phyloP scores from a whole-genome alignment of 2,113 vertebrate genomes.

The Rhipidura dahli region DNA sequence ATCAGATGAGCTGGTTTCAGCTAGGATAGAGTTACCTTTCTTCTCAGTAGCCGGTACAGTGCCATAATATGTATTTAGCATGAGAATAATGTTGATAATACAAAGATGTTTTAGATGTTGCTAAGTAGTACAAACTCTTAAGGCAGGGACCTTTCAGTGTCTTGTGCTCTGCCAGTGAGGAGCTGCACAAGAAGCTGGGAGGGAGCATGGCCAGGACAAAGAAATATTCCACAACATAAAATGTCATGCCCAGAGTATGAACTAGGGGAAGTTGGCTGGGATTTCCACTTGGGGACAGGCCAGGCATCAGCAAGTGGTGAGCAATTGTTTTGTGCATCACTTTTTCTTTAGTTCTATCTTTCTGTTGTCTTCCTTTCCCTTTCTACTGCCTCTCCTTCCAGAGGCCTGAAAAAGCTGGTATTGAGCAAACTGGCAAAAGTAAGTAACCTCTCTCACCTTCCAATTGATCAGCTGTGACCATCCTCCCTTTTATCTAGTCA shows the following conservation, averaged over 20 bases:
- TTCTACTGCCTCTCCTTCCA: not conserved
- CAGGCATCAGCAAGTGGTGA: not conserved
- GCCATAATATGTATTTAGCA: not conserved
- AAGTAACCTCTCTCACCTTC: constrained; percentile 25
- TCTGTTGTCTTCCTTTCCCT: not conserved
- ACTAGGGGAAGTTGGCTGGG: not conserved
- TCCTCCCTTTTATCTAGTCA: not conserved
- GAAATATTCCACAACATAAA: not conserved
- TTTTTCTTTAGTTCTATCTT: not conserved
- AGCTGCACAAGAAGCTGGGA: not conserved
- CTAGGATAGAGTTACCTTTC: not conserved
- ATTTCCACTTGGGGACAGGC: not conserved
- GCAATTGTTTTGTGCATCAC: not conserved
- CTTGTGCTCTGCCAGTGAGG: not conserved
- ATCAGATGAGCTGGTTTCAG: not conserved
- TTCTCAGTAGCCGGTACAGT: not conserved
- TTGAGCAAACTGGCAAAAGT: not conserved
- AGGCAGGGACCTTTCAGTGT: not conserved
- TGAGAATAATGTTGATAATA: not conserved
- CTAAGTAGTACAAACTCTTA: not conserved
- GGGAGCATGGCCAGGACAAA: not conserved
- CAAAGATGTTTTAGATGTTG: not conserved
- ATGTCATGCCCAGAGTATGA: not conserved
- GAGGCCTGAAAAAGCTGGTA: not conserved
- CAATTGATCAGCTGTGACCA: not conserved